A percentile compares a stretch with the other conserved stretches of the same genome.
These are phyloP conservation scores for Romanogobio albipinnatus DNA, from an alignment of 2,113 vertebrate genomes.

Conservation along the genomic window DNA sequence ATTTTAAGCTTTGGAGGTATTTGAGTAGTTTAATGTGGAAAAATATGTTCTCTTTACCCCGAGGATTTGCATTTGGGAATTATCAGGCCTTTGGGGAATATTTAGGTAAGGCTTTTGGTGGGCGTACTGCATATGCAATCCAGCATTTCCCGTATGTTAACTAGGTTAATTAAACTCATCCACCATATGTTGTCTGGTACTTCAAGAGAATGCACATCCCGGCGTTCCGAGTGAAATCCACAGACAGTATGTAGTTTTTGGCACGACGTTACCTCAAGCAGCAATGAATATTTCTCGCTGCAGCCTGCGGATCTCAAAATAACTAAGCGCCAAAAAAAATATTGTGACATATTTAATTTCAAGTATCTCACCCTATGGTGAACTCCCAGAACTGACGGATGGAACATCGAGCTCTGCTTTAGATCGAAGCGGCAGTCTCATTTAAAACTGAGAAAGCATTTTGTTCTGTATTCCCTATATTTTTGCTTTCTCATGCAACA, in stretches of 20 bases:
- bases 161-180: slow-evolving; percentile 49
- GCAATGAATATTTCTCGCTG: slow-evolving; percentile 36
- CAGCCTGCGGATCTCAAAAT: slow-evolving; percentile 47
- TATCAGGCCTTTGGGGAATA: neutral
- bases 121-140: neutral
- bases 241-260: slow-evolving; percentile 15
- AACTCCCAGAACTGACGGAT: slow-evolving; percentile 41
- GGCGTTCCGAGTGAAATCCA: slow-evolving; percentile 6
- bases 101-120: slow-evolving; percentile 35
- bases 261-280: slow-evolving; percentile 11
- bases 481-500: neutral
- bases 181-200: slow-evolving; percentile 37
- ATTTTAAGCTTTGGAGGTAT: neutral
- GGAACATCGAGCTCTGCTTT: neutral
- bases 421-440: neutral
- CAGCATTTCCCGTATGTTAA: slow-evolving; percentile 36
- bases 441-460: neutral
- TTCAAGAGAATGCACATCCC: slow-evolving; percentile 11
- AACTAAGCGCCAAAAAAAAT: slow-evolving; percentile 47
- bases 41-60: neutral
- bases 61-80: slow-evolving; percentile 24
- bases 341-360: slow-evolving; percentile 51
- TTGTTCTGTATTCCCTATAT: neutral
- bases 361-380: slow-evolving; percentile 50
- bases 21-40: neutral